phyloP scores from a whole-genome alignment of 2,797 vertebrate species.

The Lepilemur septentrionalis region DNA sequence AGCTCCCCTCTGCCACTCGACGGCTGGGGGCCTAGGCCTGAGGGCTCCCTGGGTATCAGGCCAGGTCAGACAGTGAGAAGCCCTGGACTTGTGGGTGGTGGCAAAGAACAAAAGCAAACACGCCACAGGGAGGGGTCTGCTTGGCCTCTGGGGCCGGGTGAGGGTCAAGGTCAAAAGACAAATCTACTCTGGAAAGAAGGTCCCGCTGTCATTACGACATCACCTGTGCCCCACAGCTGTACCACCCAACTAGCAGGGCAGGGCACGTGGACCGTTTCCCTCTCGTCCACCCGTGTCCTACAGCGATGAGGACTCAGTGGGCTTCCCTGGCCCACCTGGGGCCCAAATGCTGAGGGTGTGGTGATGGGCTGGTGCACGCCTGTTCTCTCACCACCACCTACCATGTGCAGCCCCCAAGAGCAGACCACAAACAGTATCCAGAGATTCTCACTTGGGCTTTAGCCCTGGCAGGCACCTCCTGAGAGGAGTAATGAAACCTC shows the following conservation, averaged over 20 bases:
- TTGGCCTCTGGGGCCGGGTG: accelerated
- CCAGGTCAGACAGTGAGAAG: not conserved
- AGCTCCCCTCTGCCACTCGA: too few species aligned
- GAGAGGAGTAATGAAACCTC: conserved; percentile 75
- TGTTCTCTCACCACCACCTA: conserved; percentile 39
- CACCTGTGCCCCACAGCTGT: too few species aligned
- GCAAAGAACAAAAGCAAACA: accelerated
- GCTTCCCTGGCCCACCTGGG: not conserved
- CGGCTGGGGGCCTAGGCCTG: accelerated
- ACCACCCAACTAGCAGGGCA: accelerated
- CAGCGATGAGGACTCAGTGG: too few species aligned
- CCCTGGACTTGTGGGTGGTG: accelerated
- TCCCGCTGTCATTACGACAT: accelerated
- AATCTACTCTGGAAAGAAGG: not conserved
- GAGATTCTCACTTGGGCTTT: conserved; percentile 66
- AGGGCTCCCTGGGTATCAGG: accelerated
- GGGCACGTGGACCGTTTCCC: accelerated
- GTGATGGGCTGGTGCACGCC: not conserved
- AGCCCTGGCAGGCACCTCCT: conserved; percentile 72
- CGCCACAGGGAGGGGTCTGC: accelerated
- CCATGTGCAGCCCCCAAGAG: conserved; percentile 70
- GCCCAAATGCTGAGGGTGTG: accelerated
- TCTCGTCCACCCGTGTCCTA: not conserved
- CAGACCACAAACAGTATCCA: conserved; percentile 72
- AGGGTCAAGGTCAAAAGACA: too few species aligned